These are phyloP conservation scores for Plotosus lineatus DNA, from an alignment of 2,113 vertebrate genomes.

Conservation along the genomic window DNA sequence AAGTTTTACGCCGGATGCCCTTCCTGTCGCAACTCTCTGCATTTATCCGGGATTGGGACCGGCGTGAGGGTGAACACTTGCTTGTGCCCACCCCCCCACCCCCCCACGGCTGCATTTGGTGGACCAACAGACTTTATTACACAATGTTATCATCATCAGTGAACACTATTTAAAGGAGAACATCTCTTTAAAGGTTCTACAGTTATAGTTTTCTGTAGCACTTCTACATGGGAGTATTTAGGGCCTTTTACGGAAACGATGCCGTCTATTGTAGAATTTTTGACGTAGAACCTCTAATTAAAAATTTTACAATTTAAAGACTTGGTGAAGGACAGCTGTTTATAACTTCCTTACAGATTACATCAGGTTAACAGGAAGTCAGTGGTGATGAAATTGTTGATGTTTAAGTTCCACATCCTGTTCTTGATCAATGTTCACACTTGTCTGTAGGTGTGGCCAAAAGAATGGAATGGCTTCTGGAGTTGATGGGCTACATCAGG, in stretches of 20 bases:
- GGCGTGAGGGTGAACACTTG: no score
- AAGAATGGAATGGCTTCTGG: conserved; percentile 90
- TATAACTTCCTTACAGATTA: not conserved
- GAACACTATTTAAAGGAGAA: not conserved
- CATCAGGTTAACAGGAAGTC: not conserved
- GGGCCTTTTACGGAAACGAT: not conserved
- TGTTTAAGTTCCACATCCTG: not conserved
- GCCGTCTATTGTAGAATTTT: not conserved
- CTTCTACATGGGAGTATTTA: not conserved
- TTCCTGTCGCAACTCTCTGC: no score
- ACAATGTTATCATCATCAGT: not conserved
- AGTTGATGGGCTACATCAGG: conserved; percentile 88
- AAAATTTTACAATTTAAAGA: not conserved
- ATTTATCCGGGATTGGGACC: no score
- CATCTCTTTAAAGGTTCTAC: not conserved
- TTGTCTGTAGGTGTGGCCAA: conserved; percentile 77
- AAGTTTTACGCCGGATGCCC: no score
- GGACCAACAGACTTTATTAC: not conserved
- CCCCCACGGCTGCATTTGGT: no score
- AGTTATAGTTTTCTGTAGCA: not conserved
- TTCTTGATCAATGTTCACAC: not conserved
- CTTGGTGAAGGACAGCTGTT: not conserved
- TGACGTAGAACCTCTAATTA: not conserved
- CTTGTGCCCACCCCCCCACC: no score
- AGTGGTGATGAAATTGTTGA: not conserved